Evolutionary conservation across 2,797 vertebrate species (phyloP), one percentile per base, ranked within the genome.

Genomic region (Molossus molossus): DNA sequence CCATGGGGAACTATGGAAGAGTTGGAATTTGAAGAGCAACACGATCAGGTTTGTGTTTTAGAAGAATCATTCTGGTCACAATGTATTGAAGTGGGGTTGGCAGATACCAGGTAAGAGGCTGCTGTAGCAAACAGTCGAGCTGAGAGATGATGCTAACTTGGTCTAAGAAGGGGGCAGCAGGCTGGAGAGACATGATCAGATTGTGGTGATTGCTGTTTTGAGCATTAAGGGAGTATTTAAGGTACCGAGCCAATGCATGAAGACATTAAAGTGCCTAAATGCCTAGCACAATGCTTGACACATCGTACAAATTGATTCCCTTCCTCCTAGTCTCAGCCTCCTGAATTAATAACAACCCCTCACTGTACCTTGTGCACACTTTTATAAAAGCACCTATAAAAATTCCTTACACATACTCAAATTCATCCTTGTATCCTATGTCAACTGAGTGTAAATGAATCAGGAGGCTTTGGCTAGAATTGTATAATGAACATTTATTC

Each of bases 251-350:
- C 83, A 73, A 86, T 50, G 65, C 10, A 1, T 58, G 83, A 96
- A 76, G 92, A 83, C 60, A 33, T 7, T 72, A 53, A 79, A 93
- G 87, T 73, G 62, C 83, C 57, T 72, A 58, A 85, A 84, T 86
- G 29, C 55, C 15, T 12, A 57, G 40, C 17, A 79, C 15, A 33
- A 33, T 55, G n/a, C 58, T 53, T 29, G n/a, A 93, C 11, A 40
- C 9, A 12, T 45, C 0, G 57, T 76, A 62, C 11, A 93, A 70
- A 73, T 40, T 1, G 37, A 45, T 69, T 72, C 27, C 48, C 23
- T 90, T 84, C 23, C 86, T 67, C 18, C 80, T 45, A 14, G 27
- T 85, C 87, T 91, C 62, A 90, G 87, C 76, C 55, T 87, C 29
- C 57, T 27, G 23, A 45, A 62, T 37, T 65, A 67, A 93, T 33